Conservation (phyloP, 92 coral and sea anemone genomes). For the Isaurus tuberculatus region DNA sequence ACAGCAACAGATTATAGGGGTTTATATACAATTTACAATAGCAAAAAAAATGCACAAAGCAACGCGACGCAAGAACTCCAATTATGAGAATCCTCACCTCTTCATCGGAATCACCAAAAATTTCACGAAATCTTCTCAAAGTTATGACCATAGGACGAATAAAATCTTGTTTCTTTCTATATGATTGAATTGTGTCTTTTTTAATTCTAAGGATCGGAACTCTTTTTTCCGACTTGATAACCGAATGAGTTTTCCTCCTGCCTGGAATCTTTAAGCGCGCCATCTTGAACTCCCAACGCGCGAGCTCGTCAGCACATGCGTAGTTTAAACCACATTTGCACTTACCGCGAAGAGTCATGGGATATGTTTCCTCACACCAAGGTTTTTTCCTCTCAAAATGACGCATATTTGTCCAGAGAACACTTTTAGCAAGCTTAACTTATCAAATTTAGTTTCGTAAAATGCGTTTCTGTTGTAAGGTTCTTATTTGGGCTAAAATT, state of each 20-base stretch:
- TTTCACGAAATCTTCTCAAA: conserved; percentile 84
- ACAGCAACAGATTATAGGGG: conserved; percentile 29
- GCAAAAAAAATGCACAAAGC: conserved; percentile 60
- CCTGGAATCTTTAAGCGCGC: conserved; percentile 99
- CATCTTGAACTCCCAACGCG: conserved; percentile 78
- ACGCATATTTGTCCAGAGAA: neutral
- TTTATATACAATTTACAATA: conserved; percentile 10
- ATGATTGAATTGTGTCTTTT: conserved; percentile 44
- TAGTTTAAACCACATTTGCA: conserved; percentile 65
- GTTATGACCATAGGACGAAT: conserved; percentile 79
- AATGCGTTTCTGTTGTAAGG: too few relatives aligned
- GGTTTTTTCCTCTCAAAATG: neutral
- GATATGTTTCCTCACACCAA: conserved; percentile 40
- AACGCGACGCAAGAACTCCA: conserved; percentile 57
- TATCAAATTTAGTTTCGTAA: neutral
- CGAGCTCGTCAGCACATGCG: conserved; percentile 72
- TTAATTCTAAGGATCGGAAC: conserved; percentile 61
- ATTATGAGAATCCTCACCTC: conserved; percentile 75
- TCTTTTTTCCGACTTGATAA: conserved; percentile 64
- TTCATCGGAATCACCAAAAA: conserved; percentile 98
- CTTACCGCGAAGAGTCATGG: conserved; percentile 68
- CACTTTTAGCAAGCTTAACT: neutral
- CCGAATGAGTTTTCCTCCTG: conserved; percentile 71
- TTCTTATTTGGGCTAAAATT: too few relatives aligned
- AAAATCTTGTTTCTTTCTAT: conserved; percentile 41